phyloP scores from a whole-genome alignment of 2,797 vertebrate genomes.

The Naso thynnoides region DNA sequence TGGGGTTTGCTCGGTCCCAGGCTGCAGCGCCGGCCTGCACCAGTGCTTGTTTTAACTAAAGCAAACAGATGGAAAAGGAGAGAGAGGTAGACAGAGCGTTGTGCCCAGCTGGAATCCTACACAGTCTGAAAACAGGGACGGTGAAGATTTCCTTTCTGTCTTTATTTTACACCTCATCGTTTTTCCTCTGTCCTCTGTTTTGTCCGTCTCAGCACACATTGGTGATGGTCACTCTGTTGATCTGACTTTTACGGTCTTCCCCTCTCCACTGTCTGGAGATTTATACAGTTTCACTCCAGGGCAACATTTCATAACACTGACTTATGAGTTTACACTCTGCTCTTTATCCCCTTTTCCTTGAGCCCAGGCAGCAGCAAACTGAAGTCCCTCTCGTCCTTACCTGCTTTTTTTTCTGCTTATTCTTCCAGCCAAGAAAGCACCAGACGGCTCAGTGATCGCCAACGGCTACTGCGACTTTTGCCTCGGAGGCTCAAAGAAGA shows the following conservation, averaged over 20 bases:
- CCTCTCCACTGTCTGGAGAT: slow-evolving; percentile 25
- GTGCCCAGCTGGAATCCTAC: slow-evolving; percentile 24
- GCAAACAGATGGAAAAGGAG: slow-evolving; percentile 57
- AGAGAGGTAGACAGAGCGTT: slow-evolving; percentile 14
- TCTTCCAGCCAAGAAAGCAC: slow-evolving; percentile 91
- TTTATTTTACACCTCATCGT: slow-evolving; percentile 31
- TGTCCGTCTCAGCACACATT: slow-evolving; percentile 27
- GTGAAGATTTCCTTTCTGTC: slow-evolving; percentile 6
- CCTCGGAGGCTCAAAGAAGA: slow-evolving; percentile 95
- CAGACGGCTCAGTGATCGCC: slow-evolving; percentile 93
- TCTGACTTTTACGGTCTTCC: slow-evolving; percentile 39
- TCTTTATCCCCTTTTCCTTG: slow-evolving; percentile 19
- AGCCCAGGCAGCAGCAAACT: slow-evolving; percentile 10
- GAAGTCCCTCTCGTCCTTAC: slow-evolving; percentile 30
- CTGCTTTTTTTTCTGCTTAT: slow-evolving; percentile 38
- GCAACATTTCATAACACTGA: slow-evolving; percentile 56
- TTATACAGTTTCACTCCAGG: slow-evolving; percentile 39
- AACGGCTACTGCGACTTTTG: slow-evolving; percentile 97
- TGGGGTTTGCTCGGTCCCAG: slow-evolving; percentile 49
- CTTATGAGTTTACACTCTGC: slow-evolving; percentile 55
- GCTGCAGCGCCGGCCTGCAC: slow-evolving; percentile 46
- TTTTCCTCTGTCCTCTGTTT: slow-evolving; percentile 49
- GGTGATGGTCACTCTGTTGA: slow-evolving; percentile 27
- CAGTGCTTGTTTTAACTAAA: slow-evolving; percentile 48
- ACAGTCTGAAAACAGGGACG: slow-evolving; percentile 30